Percentiles rank a stretch among this genome's conserved stretches.
Conservation (phyloP, 2,797 vertebrate species). For the Acanthis flammea region DNA sequence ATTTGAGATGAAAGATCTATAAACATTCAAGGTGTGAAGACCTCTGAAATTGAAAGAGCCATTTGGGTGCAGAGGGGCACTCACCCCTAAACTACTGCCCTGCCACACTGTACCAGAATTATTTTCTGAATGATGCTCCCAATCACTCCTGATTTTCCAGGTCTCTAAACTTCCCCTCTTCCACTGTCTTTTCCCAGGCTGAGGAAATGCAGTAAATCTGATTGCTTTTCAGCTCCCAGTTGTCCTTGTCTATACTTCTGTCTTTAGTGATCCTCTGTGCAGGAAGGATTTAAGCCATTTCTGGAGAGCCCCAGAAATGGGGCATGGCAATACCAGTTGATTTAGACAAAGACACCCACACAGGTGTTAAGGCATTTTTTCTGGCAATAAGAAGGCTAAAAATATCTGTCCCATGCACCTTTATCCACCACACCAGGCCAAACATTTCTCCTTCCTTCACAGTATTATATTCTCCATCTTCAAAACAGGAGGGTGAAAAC, state of each 20-base stretch:
- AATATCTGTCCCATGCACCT: neutral
- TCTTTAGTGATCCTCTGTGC: neutral
- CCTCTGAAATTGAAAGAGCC: neutral
- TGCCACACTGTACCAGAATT: neutral
- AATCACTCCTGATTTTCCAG: neutral
- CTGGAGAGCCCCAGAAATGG: neutral
- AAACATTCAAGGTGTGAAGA: neutral
- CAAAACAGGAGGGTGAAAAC: neutral
- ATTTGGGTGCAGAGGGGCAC: neutral
- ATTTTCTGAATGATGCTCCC: neutral
- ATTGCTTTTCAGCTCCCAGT: neutral
- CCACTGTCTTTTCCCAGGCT: neutral
- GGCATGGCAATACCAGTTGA: neutral
- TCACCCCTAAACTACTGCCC: neutral
- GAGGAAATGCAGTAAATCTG: neutral
- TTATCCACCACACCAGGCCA: neutral
- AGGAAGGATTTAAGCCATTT: neutral
- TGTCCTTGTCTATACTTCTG: neutral
- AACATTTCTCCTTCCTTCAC: neutral
- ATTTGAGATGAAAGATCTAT: neutral
- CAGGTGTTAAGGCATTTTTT: neutral
- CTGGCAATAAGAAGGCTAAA: neutral
- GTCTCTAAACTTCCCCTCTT: neutral
- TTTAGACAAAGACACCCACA: neutral
- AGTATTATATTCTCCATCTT: neutral